Evolutionary conservation across 2,888 invertebrate genomes (phyloP).

Genomic region (Caenorhabditis sinica): DNA sequence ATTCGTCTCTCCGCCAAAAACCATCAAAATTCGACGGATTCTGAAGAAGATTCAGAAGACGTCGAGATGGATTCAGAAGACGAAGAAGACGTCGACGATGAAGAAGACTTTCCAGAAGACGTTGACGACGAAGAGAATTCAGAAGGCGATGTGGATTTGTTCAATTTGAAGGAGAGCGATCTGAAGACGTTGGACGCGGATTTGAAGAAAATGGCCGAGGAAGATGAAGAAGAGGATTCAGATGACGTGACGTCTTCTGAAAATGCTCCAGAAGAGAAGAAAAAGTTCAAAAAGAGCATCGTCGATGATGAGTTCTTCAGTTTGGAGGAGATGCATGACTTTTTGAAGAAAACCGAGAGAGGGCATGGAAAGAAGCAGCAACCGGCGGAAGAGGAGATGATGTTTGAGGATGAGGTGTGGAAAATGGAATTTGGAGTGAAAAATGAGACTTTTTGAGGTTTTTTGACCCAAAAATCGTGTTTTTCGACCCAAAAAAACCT

Average conservation of each 20-base stretch:
- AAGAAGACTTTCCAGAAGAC: conserved; percentile 57
- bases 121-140: conserved; percentile 53
- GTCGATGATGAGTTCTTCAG: conserved; percentile 76
- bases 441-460: too few species aligned
- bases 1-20: conserved; percentile 13
- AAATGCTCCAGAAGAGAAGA: conserved; percentile 16
- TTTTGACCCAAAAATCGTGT: neutral
- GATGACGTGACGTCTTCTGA: conserved; percentile 12
- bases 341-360: conserved; percentile 66
- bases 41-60: conserved; percentile 48
- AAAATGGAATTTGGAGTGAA: neutral
- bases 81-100: conserved; percentile 55
- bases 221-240: conserved; percentile 44
- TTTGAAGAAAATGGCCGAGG: conserved; percentile 60
- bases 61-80: conserved; percentile 42
- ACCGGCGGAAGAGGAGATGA: conserved; percentile 52
- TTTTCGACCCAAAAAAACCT: neutral
- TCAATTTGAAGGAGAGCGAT: conserved; percentile 68
- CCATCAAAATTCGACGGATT: too few species aligned
- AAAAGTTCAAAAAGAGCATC: conserved; percentile 64
- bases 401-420: conserved; percentile 65
- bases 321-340: conserved; percentile 73
- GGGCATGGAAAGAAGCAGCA: conserved; percentile 37
- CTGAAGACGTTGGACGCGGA: conserved; percentile 67
- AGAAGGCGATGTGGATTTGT: conserved; percentile 68